Evolutionary conservation across 1,140 invertebrate genomes (phyloP), one percentile per base, ranked within the genome.

Genomic region (Drosophila sucinea): DNA sequence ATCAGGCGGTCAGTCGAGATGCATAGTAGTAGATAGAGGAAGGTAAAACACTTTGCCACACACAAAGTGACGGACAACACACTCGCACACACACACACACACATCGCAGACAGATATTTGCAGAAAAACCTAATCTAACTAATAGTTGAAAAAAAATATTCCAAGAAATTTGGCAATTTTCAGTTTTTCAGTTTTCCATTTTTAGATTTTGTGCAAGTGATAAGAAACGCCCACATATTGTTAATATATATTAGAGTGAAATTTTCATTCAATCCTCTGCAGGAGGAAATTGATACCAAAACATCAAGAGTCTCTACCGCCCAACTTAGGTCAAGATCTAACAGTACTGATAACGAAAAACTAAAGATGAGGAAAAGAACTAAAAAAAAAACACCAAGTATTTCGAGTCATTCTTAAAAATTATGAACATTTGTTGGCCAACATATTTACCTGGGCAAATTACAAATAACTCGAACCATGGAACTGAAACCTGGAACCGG

Each of bases 361-460:
- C 33, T 8, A 74, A 67, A 63, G 41, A 11, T 56, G 30, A 61
- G 40, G 63, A 61, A 70, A 67, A 70, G 70, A 70, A 57, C 67
- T 29, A 44, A 69, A 33, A 30, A 10, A 44, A 69, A 33, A 38
- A 10, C 17, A 17, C 32, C 61, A 62, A 77, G 70, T 73, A 73
- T 79, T 70, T 60, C 77, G 74, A 89, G 84, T 89, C 84, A 89
- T 89, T 89, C 84, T 89, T 90, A 84, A 89, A 87, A 89, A 89
- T 89, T 89, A 89, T 89, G 84, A 89, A 81, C 84, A 89, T 89
- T 87, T 89, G 73, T 78, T 87, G 70, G 51, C 70, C 79, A 87
- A 64, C 35, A 38, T 38, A 38, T 38, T 80, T 89, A 89, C 84
- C 84, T 89, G 80, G 67, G 73, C 84, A 87, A 87, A 87, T 87